phyloP scores from a whole-genome alignment of 1,140 invertebrate genomes.

The Zaprionus camerounensis region DNA sequence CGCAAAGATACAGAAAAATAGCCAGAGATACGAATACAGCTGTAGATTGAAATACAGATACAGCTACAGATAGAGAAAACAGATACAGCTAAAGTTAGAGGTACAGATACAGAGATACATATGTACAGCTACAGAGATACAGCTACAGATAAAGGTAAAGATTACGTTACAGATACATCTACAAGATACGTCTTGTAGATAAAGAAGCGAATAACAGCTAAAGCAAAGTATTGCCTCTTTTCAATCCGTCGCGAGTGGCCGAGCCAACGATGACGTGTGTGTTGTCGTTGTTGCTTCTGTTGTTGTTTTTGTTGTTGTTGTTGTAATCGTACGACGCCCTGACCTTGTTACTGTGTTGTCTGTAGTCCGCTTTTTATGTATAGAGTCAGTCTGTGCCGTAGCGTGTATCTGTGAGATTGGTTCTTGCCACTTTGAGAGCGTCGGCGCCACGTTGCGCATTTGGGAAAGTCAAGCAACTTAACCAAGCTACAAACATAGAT shows the following conservation, averaged over 20 bases:
- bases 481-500: constrained; percentile 28
- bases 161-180: constrained; percentile 7
- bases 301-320: constrained; percentile 26
- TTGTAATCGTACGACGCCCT: constrained; percentile 56
- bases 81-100: constrained; percentile 8
- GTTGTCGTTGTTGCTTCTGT: constrained; percentile 33
- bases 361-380: not conserved
- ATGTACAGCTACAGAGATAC: not conserved
- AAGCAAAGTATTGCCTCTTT: constrained; percentile 16
- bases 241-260: constrained; percentile 34
- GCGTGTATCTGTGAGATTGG: constrained; percentile 27
- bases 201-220: constrained; percentile 20
- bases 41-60: constrained; percentile 12
- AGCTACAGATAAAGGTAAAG: not conserved
- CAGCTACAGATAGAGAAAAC: constrained; percentile 7
- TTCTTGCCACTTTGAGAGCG: constrained; percentile 42
- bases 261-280: constrained; percentile 63
- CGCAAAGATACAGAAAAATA: constrained; percentile 25
- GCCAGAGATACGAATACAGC: not conserved
- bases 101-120: not conserved
- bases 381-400: not conserved
- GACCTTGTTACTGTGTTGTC: constrained; percentile 72
- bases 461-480: constrained; percentile 13
- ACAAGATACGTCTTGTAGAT: constrained; percentile 4
- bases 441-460: constrained; percentile 35